Conservation (phyloP, 2,113 vertebrate species). For the Malurus melanocephalus region DNA sequence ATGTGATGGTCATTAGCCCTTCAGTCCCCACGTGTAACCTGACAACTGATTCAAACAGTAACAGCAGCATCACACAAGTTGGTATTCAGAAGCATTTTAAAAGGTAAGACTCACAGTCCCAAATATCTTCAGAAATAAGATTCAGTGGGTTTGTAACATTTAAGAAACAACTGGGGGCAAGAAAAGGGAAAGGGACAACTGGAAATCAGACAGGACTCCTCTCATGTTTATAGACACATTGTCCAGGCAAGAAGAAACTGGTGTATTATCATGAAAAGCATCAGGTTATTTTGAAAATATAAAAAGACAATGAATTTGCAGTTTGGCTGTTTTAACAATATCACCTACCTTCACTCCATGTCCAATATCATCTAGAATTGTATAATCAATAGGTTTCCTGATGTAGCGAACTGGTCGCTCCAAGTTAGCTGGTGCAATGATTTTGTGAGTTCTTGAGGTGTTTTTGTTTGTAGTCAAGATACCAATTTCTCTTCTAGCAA, state of each 20-base stretch:
- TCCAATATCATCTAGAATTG: slow-evolving; percentile 96
- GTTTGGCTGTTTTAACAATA: slow-evolving; percentile 43
- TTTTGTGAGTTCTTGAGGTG: slow-evolving; percentile 98
- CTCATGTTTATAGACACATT: background rate
- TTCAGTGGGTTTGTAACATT: background rate
- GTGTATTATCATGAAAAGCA: slow-evolving; percentile 21
- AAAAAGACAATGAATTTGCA: slow-evolving; percentile 53
- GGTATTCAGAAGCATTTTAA: background rate
- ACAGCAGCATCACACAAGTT: background rate
- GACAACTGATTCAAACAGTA: background rate
- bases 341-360: slow-evolving; percentile 95
- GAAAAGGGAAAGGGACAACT: background rate
- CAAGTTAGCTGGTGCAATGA: slow-evolving; percentile 96
- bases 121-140: background rate
- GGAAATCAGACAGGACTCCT: background rate
- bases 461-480: slow-evolving; percentile 99
- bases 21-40: background rate
- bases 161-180: background rate
- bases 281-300: slow-evolving; percentile 45
- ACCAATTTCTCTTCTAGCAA: slow-evolving; percentile 97
- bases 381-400: slow-evolving; percentile 97
- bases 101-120: background rate
- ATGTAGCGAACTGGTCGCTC: slow-evolving; percentile 98
- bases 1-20: background rate
- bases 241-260: slow-evolving; percentile 35